Base-by-base conservation (phyloP, 30 jellyfish, hydroid and myxozoan genomes). In the Turritopsis rubra region DNA sequence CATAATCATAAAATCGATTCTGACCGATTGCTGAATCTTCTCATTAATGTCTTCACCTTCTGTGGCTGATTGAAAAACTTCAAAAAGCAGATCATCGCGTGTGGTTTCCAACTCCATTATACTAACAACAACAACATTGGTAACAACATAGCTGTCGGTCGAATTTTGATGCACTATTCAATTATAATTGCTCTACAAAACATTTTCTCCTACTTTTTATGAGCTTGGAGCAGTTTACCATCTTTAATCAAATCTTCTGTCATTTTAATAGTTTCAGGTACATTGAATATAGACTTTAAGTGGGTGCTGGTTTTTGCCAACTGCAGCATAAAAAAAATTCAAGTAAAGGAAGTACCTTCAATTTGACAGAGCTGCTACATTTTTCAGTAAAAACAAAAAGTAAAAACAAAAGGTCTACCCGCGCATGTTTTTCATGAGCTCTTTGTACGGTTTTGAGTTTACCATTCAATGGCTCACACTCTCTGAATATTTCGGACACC, bases 31-130 rank as follows among this genome's bases (percentile, higher is more conserved):
- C 7, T 81, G 65, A 22, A 75, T 80, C 21, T 52, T 52, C 21
- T 31, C 52, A 17, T 80, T 84, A 53, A 80, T 88, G 5, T 79
- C 52, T 13, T 90, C 97, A 28, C 83, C 90, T 71, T 90, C 89
- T 21, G 68, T 60, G 73, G 82, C 74, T 22, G 83, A 89, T 53
- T 91, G 89, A 52, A 84, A 94, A 0, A 86, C 97, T 79, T 91
- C 97, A 66, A 87, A 88, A 81, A 91, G 86, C 25, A 91, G 72
- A 65, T 91, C 97, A 82, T 91, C 97, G 20, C 97, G 76, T 7
- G 97, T 91, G 20, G 97, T 84, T 70, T 91, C 97, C 20, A 91
- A 88, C 54, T 91, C 97, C 97, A 91, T 91, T 18, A 87, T 82
- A 81, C 95, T 87, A 66, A 54, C 20, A 41, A 31, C 31, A 66